Conservation (phyloP, 1,140 invertebrate species). For the Sitophilus oryzae region DNA sequence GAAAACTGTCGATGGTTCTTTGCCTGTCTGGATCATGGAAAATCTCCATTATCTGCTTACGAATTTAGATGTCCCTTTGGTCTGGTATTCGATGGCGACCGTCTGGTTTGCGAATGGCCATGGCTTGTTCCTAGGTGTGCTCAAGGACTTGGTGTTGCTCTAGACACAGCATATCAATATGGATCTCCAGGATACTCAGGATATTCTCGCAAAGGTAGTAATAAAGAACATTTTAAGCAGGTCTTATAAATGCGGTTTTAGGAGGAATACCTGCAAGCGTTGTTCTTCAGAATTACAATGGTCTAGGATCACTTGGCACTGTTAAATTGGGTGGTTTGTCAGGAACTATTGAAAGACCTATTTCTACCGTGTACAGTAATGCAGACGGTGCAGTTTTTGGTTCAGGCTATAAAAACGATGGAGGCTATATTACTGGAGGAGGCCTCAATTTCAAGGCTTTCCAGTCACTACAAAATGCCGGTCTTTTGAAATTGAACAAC, state of each 20-base stretch:
- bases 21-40: conserved; percentile 70
- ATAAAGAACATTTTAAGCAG: no score
- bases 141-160: conserved; percentile 40
- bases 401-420: conserved; percentile 15
- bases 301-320: conserved; percentile 34
- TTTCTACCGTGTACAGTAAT: conserved; percentile 36
- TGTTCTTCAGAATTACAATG: conserved; percentile 35
- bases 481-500: conserved; percentile 25
- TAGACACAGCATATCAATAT: conserved; percentile 24
- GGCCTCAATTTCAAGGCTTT: conserved; percentile 27
- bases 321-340: conserved; percentile 34
- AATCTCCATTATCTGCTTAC: conserved; percentile 62
- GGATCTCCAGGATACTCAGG: conserved; percentile 9
- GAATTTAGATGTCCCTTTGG: conserved; percentile 81
- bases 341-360: conserved; percentile 32
- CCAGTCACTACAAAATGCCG: conserved; percentile 31
- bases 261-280: conserved; percentile 4
- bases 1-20: conserved; percentile 84
- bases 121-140: conserved; percentile 69
- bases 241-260: neutral
- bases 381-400: conserved; percentile 14
- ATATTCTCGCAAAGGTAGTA: no score
- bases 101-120: conserved; percentile 73
- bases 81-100: conserved; percentile 68
- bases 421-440: conserved; percentile 10